A percentile compares a stretch with the other conserved stretches of the same genome.
Conservation (phyloP, 2,797 vertebrate genomes). For the Clarias pachynema region DNA sequence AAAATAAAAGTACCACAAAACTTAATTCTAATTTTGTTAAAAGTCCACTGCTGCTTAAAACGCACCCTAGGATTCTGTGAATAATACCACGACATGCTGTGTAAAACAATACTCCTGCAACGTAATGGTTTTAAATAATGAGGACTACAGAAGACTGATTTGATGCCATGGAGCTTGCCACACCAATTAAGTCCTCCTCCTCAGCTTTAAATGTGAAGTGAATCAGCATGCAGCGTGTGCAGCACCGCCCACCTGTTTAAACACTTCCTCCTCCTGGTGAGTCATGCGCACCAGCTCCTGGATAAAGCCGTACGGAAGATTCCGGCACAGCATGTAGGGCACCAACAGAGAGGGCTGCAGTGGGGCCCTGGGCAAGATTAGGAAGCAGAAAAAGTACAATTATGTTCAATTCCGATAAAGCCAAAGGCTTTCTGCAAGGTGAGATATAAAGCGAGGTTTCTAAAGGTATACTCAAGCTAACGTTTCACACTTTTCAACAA, state of each 20-base stretch:
- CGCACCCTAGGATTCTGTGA: background rate
- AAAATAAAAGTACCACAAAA: background rate
- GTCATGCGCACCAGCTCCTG: constrained; percentile 95
- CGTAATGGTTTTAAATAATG: background rate
- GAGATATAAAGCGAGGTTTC: background rate
- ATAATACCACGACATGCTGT: background rate
- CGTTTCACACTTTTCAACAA: background rate
- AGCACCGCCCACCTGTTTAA: constrained; percentile 83
- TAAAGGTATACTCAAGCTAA: background rate
- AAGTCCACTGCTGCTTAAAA: background rate
- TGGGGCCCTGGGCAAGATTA: constrained; percentile 75
- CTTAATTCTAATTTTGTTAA: background rate
- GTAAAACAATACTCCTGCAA: background rate
- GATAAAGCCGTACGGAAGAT: constrained; percentile 97
- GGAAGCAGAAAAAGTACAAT: constrained; percentile 18
- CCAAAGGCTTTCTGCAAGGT: background rate
- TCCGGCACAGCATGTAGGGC: constrained; percentile 98
- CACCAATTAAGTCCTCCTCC: constrained; percentile 34
- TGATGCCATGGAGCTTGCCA: constrained; percentile 9
- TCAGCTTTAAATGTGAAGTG: constrained; percentile 39
- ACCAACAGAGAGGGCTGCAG: constrained; percentile 94
- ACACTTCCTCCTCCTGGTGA: constrained; percentile 93
- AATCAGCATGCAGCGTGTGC: constrained; percentile 32
- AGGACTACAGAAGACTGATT: background rate
- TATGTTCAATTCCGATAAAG: constrained; percentile 16